Evolutionary conservation across 2,888 invertebrate genomes (phyloP).

Genomic region (Phania funesta): DNA sequence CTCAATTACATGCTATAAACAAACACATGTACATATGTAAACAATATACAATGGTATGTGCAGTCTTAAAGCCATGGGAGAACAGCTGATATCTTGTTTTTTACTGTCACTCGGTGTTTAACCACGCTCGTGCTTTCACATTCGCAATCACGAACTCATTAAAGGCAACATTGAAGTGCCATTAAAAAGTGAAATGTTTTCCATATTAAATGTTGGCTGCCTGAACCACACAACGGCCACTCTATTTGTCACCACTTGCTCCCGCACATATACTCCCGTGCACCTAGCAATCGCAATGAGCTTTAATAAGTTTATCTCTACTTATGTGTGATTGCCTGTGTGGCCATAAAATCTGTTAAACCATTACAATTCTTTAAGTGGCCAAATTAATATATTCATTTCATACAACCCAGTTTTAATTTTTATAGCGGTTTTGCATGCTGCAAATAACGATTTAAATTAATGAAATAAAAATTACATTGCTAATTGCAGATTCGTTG

Average conservation of each 20-base stretch:
- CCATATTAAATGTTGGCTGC: conserved; percentile 51
- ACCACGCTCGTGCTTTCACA: conserved; percentile 31
- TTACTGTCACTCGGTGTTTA: conserved; percentile 31
- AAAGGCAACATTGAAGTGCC: conserved; percentile 51
- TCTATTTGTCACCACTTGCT: conserved; percentile 32
- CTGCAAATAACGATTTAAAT: conserved; percentile 13
- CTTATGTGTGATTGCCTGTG: conserved; percentile 16
- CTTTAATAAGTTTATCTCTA: conserved; percentile 44
- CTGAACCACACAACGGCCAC: conserved; percentile 34
- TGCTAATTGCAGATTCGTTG: conserved; percentile 82
- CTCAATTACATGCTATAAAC: conserved; percentile 45
- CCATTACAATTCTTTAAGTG: conserved; percentile 55
- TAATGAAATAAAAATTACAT: not conserved
- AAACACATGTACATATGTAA: not conserved
- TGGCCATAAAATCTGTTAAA: conserved; percentile 22
- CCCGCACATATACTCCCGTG: not conserved
- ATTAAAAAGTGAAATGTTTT: conserved; percentile 54
- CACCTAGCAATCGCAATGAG: conserved; percentile 20
- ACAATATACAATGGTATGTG: not conserved
- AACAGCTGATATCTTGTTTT: no score
- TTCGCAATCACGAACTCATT: conserved; percentile 35
- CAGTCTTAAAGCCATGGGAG: conserved; percentile 10
- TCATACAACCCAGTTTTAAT: conserved; percentile 29
- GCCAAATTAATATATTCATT: conserved; percentile 47
- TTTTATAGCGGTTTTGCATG: not conserved